Base-by-base conservation (phyloP, 2,113 vertebrate species). In the Eretmochelys imbricata region DNA sequence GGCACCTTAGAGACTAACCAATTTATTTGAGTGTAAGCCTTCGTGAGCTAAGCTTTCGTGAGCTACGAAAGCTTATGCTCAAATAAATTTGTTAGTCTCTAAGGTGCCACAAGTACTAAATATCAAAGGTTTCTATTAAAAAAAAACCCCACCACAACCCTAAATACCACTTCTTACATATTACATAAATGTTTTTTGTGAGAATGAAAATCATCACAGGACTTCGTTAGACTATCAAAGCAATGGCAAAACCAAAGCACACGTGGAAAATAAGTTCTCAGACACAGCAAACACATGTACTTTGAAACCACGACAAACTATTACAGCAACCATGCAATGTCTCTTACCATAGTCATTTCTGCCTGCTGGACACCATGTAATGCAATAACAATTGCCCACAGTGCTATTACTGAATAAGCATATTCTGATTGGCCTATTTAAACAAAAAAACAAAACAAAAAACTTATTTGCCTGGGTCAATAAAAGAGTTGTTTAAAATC, bases 401-500 rank as follows among this genome's bases (percentile, higher is more conserved):
- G 85, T 88, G 91, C 31, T 5, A 83, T 79, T 31, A 96, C 94
- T 91, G 92, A 96, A 82, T 7, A 93, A 84, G 85, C 85, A 83
- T 25, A 57, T 94, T 85, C 94, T 87, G 85, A 88, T 7, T 0
- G 0, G 65, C n/a, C 81, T 92, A 1, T 42, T 87, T 29, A 72
- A 86, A 89, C 48, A 49, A 49, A 49, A 49, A 49, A 49, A 49
- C 6, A 49, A 6, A 93, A n/a, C n/a, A 81, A n/a, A 78, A 79
- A 57, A 54, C 91, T 57, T 75, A 81, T 85, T 92, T 0, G 0
- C 85, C 81, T 75, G 53, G 94, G 90, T 92, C 94, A 94, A 3
- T 94, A 90, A 93, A 81, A 89, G 55, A 94, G 90, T 79, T 96
- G 90, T 78, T 96, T 53, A 88, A 96, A 95, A 96, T 79, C 87